Base-by-base conservation (phyloP, 2,888 invertebrate genomes). In the Orthonevra nobilis region DNA sequence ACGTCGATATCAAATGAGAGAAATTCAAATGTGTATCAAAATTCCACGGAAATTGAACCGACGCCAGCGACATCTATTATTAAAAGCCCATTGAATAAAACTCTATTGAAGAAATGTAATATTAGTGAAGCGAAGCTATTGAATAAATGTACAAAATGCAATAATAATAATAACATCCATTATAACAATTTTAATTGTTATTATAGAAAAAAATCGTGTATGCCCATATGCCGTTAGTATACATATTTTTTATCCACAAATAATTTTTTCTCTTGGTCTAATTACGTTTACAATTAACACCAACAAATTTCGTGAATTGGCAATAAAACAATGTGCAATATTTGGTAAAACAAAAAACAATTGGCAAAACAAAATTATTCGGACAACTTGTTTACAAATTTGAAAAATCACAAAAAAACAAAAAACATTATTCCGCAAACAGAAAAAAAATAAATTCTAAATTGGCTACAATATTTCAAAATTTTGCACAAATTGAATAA, bases 211-310 rank as follows among this genome's bases (percentile, higher is more conserved):
- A 87, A 87, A 83, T 85, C 88, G 84, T 88, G 88, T 86, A 85
- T 88, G 86, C 86, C 88, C 85, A 86, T 86, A 86, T 88, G 88
- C 87, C 87, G 88, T 88, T 88, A 88, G 88, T 88, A 88, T 88
- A 72, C 32, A 74, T 52, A n/a, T 66, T 15, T 40, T 42, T 42
- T 50, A 23, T 15, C 38, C 10, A 30, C 20, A 32, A 58, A 40
- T 48, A 32, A 20, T 46, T 58, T 20, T 48, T 7, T 17, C 14
- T 30, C 42, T 34, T 6, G 1, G 26, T 26, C 28, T 36, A 23
- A 44, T n/a, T n/a, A n/a, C n/a, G n/a, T n/a, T n/a, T n/a, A n/a
- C n/a, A n/a, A 23, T 4, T 23, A 46, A 23, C 5, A 15, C 30
- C 7, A 58, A 48, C 40, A 64, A 48, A 64, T 36, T 68, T 26